phyloP scores from a whole-genome alignment of 2,113 vertebrate genomes.

The Tursiops truncatus region DNA sequence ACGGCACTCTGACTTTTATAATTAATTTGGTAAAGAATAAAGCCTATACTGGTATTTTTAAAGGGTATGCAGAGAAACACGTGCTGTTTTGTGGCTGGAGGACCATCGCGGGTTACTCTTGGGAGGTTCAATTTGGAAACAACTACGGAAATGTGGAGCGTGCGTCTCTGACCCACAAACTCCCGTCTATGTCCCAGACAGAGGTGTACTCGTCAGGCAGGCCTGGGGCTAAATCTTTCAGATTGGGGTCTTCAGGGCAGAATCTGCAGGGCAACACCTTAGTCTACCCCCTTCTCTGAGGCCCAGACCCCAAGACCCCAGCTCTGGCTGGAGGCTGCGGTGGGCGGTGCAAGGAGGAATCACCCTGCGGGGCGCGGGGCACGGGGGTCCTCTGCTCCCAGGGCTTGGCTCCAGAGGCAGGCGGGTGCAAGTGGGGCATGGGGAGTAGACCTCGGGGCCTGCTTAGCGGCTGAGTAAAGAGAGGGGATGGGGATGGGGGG shows the following conservation, averaged over 20 bases:
- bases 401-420: rapidly evolving
- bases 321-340: too few species aligned
- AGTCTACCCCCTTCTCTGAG: rapidly evolving
- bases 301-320: not conserved
- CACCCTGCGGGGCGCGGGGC: rapidly evolving
- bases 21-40: not conserved
- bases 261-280: not conserved
- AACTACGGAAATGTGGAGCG: not conserved
- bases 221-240: not conserved
- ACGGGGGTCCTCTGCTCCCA: too few species aligned
- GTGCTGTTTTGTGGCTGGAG: not conserved
- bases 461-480: not conserved
- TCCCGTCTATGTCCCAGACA: not conserved
- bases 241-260: not conserved
- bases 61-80: not conserved
- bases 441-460: not conserved
- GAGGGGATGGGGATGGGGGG: not conserved
- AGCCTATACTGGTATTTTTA: not conserved
- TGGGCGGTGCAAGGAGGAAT: not conserved
- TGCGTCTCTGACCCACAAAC: too few species aligned
- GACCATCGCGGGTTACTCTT: not conserved
- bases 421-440: rapidly evolving
- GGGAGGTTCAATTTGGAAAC: rapidly evolving
- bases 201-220: rapidly evolving
- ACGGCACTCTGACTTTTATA: not conserved